A percentile compares a stretch with the other conserved stretches of the same genome.
Conservation (phyloP, 2,888 invertebrate genomes). For the Polyommatus iphigenia region DNA sequence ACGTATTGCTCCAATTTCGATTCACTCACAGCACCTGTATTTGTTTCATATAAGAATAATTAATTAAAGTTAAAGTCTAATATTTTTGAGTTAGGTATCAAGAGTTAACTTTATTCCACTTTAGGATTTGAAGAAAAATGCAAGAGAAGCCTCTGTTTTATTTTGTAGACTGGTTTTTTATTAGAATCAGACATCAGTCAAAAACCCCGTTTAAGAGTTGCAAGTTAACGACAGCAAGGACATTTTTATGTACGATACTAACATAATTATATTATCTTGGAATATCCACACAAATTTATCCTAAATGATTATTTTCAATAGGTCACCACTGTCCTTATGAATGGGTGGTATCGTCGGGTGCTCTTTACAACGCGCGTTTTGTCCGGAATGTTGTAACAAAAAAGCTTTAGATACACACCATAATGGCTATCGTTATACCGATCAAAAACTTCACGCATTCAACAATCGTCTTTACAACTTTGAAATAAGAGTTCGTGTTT, state of each 20-base stretch:
- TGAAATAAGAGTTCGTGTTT: conserved; percentile 35
- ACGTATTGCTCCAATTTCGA: too few relatives aligned
- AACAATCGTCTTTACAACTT: conserved; percentile 48
- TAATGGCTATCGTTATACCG: conserved; percentile 57
- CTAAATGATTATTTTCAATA: conserved; percentile 67
- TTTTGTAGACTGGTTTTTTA: too few relatives aligned
- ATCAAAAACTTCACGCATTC: conserved; percentile 36
- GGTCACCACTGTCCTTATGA: conserved; percentile 78
- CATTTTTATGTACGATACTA: not conserved
- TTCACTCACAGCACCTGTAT: too few relatives aligned
- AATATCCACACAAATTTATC: conserved; percentile 56
- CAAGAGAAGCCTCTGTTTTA: too few relatives aligned
- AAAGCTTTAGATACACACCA: conserved; percentile 76
- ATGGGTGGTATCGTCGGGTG: conserved; percentile 78
- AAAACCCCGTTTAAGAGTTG: too few relatives aligned
- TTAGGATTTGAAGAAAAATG: too few relatives aligned
- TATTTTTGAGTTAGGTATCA: too few relatives aligned
- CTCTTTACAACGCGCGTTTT: conserved; percentile 79
- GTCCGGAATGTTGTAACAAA: conserved; percentile 79
- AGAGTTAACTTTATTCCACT: too few relatives aligned
- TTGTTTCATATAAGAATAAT: too few relatives aligned
- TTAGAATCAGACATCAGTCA: too few relatives aligned
- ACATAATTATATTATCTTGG: not conserved
- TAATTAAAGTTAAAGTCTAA: too few relatives aligned
- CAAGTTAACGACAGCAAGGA: not conserved